Conservation (phyloP, 2,113 vertebrate species). For the Emydocephalus ijimae region DNA sequence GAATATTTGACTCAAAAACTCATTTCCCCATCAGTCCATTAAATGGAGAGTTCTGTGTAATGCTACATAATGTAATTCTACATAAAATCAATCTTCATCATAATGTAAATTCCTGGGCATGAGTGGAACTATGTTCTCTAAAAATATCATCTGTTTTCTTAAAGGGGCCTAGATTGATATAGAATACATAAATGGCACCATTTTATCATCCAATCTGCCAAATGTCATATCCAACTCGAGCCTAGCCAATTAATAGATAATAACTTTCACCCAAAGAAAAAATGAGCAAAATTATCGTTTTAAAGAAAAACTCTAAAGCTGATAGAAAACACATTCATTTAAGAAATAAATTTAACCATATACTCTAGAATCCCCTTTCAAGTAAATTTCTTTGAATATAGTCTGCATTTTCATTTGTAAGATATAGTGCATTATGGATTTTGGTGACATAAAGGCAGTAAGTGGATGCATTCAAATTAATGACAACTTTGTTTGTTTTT, state of each 20-base stretch:
- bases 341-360: not conserved
- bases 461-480: not conserved
- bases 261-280: not conserved
- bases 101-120: not conserved
- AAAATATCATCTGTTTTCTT: not conserved
- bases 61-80: no score
- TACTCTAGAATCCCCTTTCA: not conserved
- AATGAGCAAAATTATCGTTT: not conserved
- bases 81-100: not conserved
- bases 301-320: not conserved
- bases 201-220: not conserved
- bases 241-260: conserved; percentile 1
- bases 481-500: not conserved
- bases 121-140: not conserved
- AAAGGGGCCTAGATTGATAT: not conserved
- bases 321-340: not conserved
- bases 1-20: not conserved
- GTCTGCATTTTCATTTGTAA: not conserved
- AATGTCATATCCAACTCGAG: not conserved
- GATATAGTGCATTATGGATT: not conserved
- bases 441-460: not conserved
- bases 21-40: not conserved
- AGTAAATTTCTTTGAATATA: not conserved
- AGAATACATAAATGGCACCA: not conserved
- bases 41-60: not conserved